Conservation (phyloP, 2,888 invertebrate genomes). For the Halictus quadricinctus region DNA sequence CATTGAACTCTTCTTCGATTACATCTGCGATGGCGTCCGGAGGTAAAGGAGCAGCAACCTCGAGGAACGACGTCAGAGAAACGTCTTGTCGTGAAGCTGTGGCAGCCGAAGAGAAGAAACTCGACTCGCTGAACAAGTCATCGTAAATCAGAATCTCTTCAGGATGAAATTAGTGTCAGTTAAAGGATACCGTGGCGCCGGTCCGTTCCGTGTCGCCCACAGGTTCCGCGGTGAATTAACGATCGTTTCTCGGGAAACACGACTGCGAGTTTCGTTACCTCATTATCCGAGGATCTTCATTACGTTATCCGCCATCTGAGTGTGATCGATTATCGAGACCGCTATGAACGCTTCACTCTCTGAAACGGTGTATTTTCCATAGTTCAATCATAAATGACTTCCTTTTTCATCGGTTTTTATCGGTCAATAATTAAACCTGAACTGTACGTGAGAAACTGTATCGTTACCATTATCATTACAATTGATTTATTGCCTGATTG, state of each 20-base stretch:
- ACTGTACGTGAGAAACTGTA: background rate
- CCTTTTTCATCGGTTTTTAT: background rate
- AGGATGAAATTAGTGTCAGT: constrained; percentile 71
- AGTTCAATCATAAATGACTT: background rate
- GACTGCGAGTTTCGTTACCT: constrained; percentile 11
- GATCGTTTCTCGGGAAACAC: constrained; percentile 23
- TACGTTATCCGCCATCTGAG: background rate
- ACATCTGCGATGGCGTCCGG: constrained; percentile 27
- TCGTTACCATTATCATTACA: background rate
- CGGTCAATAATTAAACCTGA: background rate
- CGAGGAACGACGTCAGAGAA: constrained; percentile 52
- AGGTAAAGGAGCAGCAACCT: constrained; percentile 54
- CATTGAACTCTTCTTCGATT: constrained; percentile 36
- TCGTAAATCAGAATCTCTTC: constrained; percentile 68
- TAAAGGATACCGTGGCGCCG: constrained; percentile 56
- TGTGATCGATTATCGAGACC: background rate
- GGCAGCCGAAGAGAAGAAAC: constrained; percentile 60
- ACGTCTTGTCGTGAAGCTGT: constrained; percentile 41
- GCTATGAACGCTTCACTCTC: too few relatives aligned
- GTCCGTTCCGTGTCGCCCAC: constrained; percentile 28
- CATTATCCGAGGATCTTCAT: constrained; percentile 19
- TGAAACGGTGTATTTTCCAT: background rate
- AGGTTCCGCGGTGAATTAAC: constrained; percentile 33
- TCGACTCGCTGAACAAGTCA: constrained; percentile 59
- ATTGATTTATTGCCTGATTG: background rate